Conservation (phyloP, 2,888 invertebrate genomes). For the Atrina japonica region DNA sequence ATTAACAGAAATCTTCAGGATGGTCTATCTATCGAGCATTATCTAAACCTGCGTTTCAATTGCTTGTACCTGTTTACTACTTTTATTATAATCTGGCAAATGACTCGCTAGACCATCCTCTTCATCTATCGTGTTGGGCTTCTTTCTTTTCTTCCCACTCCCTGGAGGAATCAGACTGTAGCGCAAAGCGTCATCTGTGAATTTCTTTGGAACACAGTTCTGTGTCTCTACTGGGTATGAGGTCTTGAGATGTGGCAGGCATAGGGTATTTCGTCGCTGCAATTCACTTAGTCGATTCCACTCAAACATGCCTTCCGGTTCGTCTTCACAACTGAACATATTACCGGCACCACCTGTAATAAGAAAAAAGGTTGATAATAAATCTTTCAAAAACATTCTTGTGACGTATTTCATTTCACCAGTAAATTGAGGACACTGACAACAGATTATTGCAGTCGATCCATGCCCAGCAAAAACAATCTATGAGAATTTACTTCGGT, state of each 20-base stretch:
- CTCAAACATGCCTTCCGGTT: slow-evolving; percentile 69
- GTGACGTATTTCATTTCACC: background rate
- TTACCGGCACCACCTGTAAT: slow-evolving; percentile 63
- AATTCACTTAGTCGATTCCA: slow-evolving; percentile 78
- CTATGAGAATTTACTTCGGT: too few relatives aligned
- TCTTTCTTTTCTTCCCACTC: slow-evolving; percentile 55
- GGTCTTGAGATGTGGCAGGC: slow-evolving; percentile 79
- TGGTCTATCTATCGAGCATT: too few relatives aligned
- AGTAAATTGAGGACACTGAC: too few relatives aligned
- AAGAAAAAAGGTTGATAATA: background rate
- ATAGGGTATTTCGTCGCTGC: slow-evolving; percentile 79
- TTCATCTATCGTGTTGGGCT: slow-evolving; percentile 42
- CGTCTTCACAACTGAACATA: slow-evolving; percentile 74
- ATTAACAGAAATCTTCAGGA: too few relatives aligned
- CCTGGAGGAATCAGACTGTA: slow-evolving; percentile 35
- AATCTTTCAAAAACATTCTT: background rate
- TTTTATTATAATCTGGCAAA: background rate
- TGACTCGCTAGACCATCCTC: slow-evolving; percentile 19
- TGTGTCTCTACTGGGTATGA: slow-evolving; percentile 80
- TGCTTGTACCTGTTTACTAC: slow-evolving; percentile 36
- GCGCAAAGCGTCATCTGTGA: slow-evolving; percentile 18
- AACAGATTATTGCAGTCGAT: too few relatives aligned
- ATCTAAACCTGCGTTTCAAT: too few relatives aligned
- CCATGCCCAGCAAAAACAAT: too few relatives aligned
- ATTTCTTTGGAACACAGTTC: slow-evolving; percentile 44